These are phyloP conservation scores for Phyllotis vaccarum DNA, from an alignment of 2,797 vertebrate species.

Conservation along the genomic window DNA sequence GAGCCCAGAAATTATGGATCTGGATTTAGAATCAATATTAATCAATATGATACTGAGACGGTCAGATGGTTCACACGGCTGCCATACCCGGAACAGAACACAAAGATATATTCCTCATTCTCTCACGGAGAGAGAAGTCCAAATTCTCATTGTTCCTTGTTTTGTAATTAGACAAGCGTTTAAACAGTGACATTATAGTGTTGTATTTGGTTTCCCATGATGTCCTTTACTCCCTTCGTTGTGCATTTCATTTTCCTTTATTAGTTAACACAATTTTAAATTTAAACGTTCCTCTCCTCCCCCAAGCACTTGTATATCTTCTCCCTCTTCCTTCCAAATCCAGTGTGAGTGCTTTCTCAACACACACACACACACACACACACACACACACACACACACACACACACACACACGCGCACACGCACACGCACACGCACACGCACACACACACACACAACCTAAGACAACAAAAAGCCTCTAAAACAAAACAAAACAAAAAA, in stretches of 20 bases:
- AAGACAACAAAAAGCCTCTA: no score
- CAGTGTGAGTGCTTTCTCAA: not conserved
- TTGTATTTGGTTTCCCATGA: not conserved
- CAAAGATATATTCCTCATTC: not conserved
- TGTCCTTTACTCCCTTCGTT: not conserved
- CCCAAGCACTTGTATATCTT: not conserved
- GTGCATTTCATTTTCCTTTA: not conserved
- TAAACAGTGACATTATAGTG: not conserved
- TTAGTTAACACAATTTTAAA: not conserved
- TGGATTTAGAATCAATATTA: not conserved
- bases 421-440: not conserved
- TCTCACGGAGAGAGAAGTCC: not conserved
- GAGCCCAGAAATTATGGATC: not conserved
- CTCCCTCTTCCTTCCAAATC: rapidly evolving
- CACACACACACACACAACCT: no score
- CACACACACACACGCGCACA: not conserved
- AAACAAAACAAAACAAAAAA: no score
- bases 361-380: not conserved
- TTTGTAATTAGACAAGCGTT: not conserved
- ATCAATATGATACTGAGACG: not conserved
- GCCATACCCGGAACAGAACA: not conserved
- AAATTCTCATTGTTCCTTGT: not conserved
- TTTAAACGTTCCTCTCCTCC: not conserved
- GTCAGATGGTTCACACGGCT: not conserved
- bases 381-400: not conserved